Evolutionary conservation across 2,888 invertebrate species (phyloP).

Genomic region (Bruchidius siliquastri): DNA sequence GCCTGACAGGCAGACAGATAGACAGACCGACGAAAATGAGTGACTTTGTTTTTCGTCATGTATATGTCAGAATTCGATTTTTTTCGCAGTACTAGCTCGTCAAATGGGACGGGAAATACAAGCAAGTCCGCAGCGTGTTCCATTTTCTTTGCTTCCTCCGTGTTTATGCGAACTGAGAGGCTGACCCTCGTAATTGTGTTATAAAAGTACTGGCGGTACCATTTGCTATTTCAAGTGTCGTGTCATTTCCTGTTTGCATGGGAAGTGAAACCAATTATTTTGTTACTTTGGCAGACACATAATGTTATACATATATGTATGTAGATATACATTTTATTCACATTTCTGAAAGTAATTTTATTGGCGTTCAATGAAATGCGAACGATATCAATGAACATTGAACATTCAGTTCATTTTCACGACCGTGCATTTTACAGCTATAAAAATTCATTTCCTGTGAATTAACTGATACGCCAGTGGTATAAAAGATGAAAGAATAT

Average conservation of each 20-base stretch:
- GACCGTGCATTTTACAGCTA: not conserved
- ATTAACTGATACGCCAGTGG: not conserved
- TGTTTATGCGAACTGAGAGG: not conserved
- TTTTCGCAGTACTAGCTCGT: too few species aligned
- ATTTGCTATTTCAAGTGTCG: not conserved
- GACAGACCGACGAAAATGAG: too few species aligned
- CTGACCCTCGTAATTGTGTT: not conserved
- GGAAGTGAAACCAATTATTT: not conserved
- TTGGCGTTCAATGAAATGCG: not conserved
- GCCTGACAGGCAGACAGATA: too few species aligned
- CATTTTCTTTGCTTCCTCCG: too few species aligned
- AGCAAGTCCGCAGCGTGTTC: too few species aligned
- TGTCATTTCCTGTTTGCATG: not conserved
- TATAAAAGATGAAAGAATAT: not conserved
- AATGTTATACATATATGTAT: too few species aligned
- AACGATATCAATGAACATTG: not conserved
- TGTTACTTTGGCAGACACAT: not conserved
- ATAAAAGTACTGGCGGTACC: not conserved
- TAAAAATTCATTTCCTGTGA: not conserved
- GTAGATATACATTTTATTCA: not conserved
- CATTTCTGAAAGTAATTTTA: not conserved
- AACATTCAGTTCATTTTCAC: not conserved
- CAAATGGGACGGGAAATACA: too few species aligned
- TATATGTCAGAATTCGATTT: too few species aligned
- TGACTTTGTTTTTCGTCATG: too few species aligned